phyloP scores from a whole-genome alignment of 2,797 vertebrate species.

The Synaphobranchus kaupii region DNA sequence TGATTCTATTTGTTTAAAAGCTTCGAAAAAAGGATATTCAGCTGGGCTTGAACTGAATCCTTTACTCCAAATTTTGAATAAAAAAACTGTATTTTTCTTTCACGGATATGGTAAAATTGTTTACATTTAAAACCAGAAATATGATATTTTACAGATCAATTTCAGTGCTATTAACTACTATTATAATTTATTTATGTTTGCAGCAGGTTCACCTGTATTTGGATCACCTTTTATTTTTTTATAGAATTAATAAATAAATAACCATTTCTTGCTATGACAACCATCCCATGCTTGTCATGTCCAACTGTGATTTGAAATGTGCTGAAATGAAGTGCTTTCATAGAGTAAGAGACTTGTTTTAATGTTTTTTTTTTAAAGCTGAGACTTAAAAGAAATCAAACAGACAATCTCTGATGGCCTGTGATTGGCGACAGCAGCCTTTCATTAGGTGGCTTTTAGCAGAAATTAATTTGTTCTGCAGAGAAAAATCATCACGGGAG shows the following conservation, averaged over 20 bases:
- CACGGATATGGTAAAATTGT: background rate
- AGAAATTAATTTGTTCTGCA: constrained; percentile 67
- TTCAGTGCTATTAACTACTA: background rate
- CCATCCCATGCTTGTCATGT: constrained; percentile 8
- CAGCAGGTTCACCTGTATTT: background rate
- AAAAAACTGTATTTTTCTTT: background rate
- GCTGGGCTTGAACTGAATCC: background rate
- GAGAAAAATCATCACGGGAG: constrained; percentile 57
- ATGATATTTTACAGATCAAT: background rate
- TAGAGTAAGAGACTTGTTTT: constrained; percentile 12
- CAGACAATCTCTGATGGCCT: background rate
- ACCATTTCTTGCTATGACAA: background rate
- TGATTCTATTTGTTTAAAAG: background rate
- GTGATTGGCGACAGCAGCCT: constrained; percentile 37
- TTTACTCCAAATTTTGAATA: background rate
- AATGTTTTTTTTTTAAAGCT: background rate
- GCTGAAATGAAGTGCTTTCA: background rate
- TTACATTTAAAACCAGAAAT: background rate
- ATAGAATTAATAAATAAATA: background rate
- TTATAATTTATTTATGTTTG: background rate
- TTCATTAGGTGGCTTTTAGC: constrained; percentile 60
- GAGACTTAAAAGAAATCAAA: constrained; percentile 21
- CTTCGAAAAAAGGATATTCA: background rate
- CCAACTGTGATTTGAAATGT: constrained; percentile 2
- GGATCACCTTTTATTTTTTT: background rate